Base-by-base conservation (phyloP, 2,113 vertebrate genomes). In the Dascyllus trimaculatus region DNA sequence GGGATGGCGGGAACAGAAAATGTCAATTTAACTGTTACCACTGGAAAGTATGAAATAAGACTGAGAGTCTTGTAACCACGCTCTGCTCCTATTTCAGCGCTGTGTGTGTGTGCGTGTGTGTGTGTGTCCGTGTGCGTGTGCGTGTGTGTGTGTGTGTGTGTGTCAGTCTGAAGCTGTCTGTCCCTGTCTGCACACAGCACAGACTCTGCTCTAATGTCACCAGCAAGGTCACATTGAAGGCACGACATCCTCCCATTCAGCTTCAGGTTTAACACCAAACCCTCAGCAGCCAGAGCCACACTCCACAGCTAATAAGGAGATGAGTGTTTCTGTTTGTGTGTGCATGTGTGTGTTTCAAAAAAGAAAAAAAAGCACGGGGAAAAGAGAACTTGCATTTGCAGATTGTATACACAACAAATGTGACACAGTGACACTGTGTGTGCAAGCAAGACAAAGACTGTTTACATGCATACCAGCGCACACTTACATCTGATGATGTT, bases 21-120 rank as follows among this genome's bases (percentile, higher is more conserved):
- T 93, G 91, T 87, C 89, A 89, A 82, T 94, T 92, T 88, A 83
- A 92, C 84, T 77, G 86, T 88, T 89, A 82, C 88, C 84, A 87
- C 89, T 91, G 93, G 85, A 92, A 93, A 93, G 88, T 92, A 87
- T 93, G 90, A 93, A 93, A 89, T 84, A 86, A 75, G 74, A 80
- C 81, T 26, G 56, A 84, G 78, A 82, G 75, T 78, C 82, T 82
- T 75, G 62, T 75, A 81, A 87, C 83, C 75, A 17, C 9, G 15
- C 66, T 70, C 64, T 62, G 51, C 75, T 82, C 51, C 66, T 65
- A 58, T 82, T 86, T 72, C 80, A 82, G 54, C 2, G 10, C 26
- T 17, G 29, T 38, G 58, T 63, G 69, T 59, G 24, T 62, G 58
- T 66, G 74, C 60, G 45, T 49, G 75, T 59, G 77, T 49, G 46